phyloP scores from a whole-genome alignment of 2,113 vertebrate genomes.

The Motacilla alba region DNA sequence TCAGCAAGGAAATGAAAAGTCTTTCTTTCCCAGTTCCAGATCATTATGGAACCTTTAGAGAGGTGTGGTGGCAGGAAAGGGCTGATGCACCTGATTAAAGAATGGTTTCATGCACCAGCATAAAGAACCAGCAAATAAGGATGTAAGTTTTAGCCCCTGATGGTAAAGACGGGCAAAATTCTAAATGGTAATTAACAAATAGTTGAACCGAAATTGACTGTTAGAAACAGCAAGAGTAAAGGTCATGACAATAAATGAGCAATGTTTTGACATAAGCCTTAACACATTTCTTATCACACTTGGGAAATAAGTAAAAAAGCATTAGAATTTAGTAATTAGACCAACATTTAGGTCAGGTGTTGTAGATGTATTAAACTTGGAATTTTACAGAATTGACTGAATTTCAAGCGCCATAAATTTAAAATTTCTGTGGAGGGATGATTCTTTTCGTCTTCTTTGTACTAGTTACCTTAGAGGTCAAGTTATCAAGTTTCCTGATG shows the following conservation, averaged over 20 bases:
- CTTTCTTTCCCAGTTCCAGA: background rate
- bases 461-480: background rate
- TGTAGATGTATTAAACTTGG: background rate
- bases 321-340: background rate
- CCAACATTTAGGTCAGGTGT: background rate
- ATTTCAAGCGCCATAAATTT: background rate
- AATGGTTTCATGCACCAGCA: background rate
- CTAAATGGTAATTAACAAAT: background rate
- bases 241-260: background rate
- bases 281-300: background rate
- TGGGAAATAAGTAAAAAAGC: background rate
- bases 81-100: background rate
- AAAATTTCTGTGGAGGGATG: background rate
- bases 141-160: background rate
- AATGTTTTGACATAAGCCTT: background rate
- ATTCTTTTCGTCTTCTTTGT: background rate
- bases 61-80: rapidly evolving
- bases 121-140: background rate
- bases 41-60: background rate
- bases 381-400: background rate
- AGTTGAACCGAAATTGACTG: background rate
- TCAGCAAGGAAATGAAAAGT: background rate
- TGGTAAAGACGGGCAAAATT: background rate
- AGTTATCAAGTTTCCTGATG: background rate
- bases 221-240: background rate